Evolutionary conservation across 1,140 invertebrate species (phyloP), one percentile per base, ranked within the genome.

Genomic region (Brachionus rotundiformis): DNA sequence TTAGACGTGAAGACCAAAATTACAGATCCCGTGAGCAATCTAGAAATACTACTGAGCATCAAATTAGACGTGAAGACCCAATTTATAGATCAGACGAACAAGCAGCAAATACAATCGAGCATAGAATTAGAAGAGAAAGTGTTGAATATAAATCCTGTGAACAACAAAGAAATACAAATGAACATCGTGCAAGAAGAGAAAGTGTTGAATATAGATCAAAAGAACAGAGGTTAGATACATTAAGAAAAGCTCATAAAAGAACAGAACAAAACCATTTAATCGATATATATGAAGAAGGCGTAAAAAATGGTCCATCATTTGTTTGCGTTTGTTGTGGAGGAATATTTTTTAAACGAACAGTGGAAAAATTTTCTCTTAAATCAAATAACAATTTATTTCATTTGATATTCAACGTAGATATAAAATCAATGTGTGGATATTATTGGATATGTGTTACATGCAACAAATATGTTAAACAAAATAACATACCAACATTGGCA

Each of bases 241-340:
- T 31, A 2, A 41, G n/a, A 27, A 27, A 29, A 63, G 8, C 8
- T 11, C 10, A 41, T 41, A 8, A 41, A 41, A 41, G 11, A 41
- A 11, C 39, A 11, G 13, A 41, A 11, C 10, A 11, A 11, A 41
- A 41, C 10, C 4, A 2, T 41, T 41, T 65, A 1, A 65, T 65
- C 25, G 29, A 65, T 27, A 27, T 27, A 27, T 65, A 65, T 65
- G 25, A 65, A 31, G 27, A 25, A 65, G 39, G 39, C 10, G 13
- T 41, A 11, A 8, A 41, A 41, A 41, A 41, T 41, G 39, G 39
- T 41, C 39, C 61, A 0, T 27, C 61, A 11, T 65, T 65, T 13
- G 61, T 65, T 65, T 65, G 61, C 29, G 61, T 65, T 65, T 65
- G 61, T 29, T 65, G 61, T 29, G 19, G 23, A 2, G 61, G 61